Base-by-base conservation (phyloP, 2,888 invertebrate species). In the Piscicola geometra region DNA sequence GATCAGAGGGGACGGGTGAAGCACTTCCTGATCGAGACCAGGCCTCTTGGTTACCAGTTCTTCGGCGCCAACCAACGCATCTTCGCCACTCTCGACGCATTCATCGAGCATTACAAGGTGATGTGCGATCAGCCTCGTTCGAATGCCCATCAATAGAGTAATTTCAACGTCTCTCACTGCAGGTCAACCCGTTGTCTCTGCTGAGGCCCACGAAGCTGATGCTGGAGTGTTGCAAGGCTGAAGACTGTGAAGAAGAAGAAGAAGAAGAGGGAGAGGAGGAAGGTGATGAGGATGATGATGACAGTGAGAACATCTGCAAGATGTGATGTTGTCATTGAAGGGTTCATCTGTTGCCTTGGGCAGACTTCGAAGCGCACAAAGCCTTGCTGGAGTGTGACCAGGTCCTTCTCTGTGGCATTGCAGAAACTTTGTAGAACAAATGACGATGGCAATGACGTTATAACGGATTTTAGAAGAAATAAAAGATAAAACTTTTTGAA, bases 61-160 rank as follows among this genome's bases (percentile, higher is more conserved):
- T 73, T 73, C n/a, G 73, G 73, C 9, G 21, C 64, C 73, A 73
- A 73, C 52, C 73, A 73, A 36, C 73, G 64, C 2, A 33, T 56
- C n/a, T 73, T 73, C 64, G 21, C 35, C 1, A 35, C 64, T 1
- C 64, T 73, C 52, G 32, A 73, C 41, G 2, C 1, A 18, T 73
- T 73, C 28, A 36, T 73, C 1, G n/a, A 73, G 15, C 64, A 64
- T 33, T 73, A 73, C 32, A 73, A 73, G 36, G 73, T 73, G 41
- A 0, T 30, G 5, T 64, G 5, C 21, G 9, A 64, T 12, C n/a
- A 28, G 5, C 64, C 9, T 28, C 41, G 41, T 41, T 41, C 15
- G 41, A 41, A 41, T 15, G 41, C 41, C 15, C 41, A 9, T 41
- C 9, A 41, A 41, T 15, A 41, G 41, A 9, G 41, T 41, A 41